These are phyloP conservation scores for Platalea minor DNA, from an alignment of 2,797 vertebrate genomes.

Conservation along the genomic window DNA sequence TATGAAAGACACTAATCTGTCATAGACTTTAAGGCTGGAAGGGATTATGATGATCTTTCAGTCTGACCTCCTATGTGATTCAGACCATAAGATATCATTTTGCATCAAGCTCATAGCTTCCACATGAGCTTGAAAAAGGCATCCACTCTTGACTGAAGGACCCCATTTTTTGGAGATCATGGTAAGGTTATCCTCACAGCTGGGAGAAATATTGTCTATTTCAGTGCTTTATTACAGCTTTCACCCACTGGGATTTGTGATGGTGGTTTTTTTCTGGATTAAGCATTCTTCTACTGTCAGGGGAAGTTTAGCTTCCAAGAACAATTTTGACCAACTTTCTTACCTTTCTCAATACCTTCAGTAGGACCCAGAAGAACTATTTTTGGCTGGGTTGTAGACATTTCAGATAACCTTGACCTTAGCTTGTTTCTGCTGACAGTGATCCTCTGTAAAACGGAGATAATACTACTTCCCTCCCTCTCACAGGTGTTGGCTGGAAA, in stretches of 20 bases:
- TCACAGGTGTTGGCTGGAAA: neutral
- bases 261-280: neutral
- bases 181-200: neutral
- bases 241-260: neutral
- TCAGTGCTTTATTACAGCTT: neutral
- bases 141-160: neutral
- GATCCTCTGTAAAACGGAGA: neutral
- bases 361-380: neutral
- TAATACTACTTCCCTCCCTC: neutral
- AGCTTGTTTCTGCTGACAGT: neutral
- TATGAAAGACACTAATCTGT: neutral
- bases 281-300: neutral
- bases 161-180: neutral
- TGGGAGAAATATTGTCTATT: neutral
- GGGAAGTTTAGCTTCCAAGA: neutral
- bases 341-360: neutral
- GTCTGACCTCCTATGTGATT: neutral
- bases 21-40: neutral
- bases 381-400: neutral
- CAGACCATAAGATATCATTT: neutral
- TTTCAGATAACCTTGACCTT: constrained; percentile 21
- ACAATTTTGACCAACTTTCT: neutral
- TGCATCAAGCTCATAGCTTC: neutral
- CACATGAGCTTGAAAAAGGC: neutral
- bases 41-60: neutral